Evolutionary conservation across 2,113 vertebrate genomes (phyloP), one percentile per base, ranked within the genome.

Genomic region (Opisthocomus hoazin): DNA sequence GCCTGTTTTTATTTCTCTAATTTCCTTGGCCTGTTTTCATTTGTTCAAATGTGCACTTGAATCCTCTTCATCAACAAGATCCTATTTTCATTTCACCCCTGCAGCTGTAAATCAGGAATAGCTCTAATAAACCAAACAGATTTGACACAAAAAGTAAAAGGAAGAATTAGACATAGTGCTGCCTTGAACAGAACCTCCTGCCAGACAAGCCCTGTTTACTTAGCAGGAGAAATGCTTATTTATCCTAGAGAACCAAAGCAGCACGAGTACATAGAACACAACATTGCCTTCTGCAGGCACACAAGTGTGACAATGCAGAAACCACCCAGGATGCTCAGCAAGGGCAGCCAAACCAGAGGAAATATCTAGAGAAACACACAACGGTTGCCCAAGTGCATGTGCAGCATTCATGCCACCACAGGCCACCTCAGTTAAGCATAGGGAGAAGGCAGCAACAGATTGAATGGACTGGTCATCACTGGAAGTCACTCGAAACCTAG

Each of bases 1-100:
- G 48, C 64, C 69, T 70, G 8, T 7, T 91, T 88, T 69, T 65
- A 96, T 84, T 97, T 98, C 90, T 96, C 48, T 85, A 91, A 88
- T 96, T 92, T 85, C 50, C 58, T 65, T 87, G n/a, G 37, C 64
- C 58, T 93, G 94, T 88, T 61, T 54, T 46, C 30, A 48, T 75
- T 90, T 84, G 24, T 77, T 71, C 39, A 84, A 43, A 63, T 7
- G 14, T 41, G 78, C 21, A 43, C 21, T 90, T 77, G 39, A 94
- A 70, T 60, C 13, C 29, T 56, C 51, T 64, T 73, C 15, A 68
- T 22, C 70, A 84, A 77, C n/a, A 74, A 56, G 43, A 65, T 74
- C 43, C 29, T 73, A 29, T 36, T 92, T 74, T 84, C 60, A 56
- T 87, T 88, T 87, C 53, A 82, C 2, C 6, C 17, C 15, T 54